phyloP scores from a whole-genome alignment of 2,888 invertebrate species.

The Hydriomena furcata region DNA sequence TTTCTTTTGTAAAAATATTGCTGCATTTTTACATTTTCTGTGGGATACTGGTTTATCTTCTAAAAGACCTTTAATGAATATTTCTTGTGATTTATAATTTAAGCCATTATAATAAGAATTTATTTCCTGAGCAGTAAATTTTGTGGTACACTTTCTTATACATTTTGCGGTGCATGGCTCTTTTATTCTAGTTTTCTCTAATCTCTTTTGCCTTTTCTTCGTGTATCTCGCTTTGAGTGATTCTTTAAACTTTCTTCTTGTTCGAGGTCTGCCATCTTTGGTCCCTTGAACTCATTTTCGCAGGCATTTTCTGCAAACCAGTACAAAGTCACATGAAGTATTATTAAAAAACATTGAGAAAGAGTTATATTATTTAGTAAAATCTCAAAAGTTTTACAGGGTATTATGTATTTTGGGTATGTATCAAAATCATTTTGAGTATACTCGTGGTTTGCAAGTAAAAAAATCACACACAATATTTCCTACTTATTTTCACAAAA shows the following conservation, averaged over 20 bases:
- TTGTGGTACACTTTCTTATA: neutral
- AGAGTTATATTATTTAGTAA: no score
- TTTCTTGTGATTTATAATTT: constrained; percentile 4
- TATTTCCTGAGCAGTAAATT: constrained; percentile 7
- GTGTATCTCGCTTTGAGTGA: neutral
- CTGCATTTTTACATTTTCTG: neutral
- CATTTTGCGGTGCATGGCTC: constrained; percentile 12
- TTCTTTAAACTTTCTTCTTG: constrained; percentile 10
- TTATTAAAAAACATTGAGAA: no score
- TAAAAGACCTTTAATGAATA: constrained; percentile 2
- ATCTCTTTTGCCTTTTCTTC: neutral
- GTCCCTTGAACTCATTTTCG: neutral
- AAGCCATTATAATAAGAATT: neutral
- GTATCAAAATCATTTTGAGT: no score
- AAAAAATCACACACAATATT: no score
- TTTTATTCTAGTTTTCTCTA: constrained; percentile 2
- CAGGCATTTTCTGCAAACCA: neutral
- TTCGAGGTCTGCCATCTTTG: constrained; percentile 5
- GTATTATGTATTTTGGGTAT: no score
- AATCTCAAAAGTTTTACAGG: no score
- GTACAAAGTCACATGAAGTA: no score
- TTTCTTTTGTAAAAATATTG: constrained; percentile 5
- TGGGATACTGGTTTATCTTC: neutral
- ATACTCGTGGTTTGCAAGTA: no score
- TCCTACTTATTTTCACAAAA: no score